Base-by-base conservation (phyloP, 2,888 invertebrate genomes). In the Tenthredo amoena region DNA sequence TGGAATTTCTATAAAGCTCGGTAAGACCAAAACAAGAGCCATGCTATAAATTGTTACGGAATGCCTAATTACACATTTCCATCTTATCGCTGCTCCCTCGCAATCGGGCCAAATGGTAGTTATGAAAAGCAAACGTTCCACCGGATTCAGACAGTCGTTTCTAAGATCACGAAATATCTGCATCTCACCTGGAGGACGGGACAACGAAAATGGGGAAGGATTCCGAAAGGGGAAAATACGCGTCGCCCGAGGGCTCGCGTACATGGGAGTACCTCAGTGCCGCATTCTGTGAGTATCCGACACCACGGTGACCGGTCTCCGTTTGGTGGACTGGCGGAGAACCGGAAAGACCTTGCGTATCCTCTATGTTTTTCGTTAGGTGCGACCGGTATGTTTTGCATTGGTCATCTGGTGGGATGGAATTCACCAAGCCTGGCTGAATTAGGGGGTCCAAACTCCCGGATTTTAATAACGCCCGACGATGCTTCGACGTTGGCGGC, bases 321-420 rank as follows among this genome's bases (percentile, higher is more conserved):
- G 47, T 15, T 47, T 15, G 47, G 7, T n/a, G 0, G n/a, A 2
- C 55, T n/a, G n/a, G n/a, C n/a, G 18, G n/a, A 55, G n/a, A 55
- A n/a, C n/a, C n/a, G n/a, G n/a, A 55, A 1, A 55, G 55, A 10
- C 1, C n/a, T 55, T n/a, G 55, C 55, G n/a, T 55, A 18, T 55
- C n/a, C 55, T 55, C 55, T 55, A 6, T 26, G 12, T 12, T 2
- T 21, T 37, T 9, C 15, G 12, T n/a, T 7, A 77, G 76, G 50
- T 55, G 50, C 31, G 76, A 50, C 26, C 31, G 50, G 76, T 18
- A 15, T 31, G 31, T 88, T 89, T 77, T 87, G 87, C 74, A 65
- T 88, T n/a, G 91, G 91, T 9, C 86, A 85, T n/a, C 40, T 88
- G 4, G 12, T 88, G 21, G 91, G 91, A 83, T 91, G 91, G 91